These are phyloP conservation scores for Bombus affinis DNA, from an alignment of 1,140 invertebrate species.

Conservation along the genomic window DNA sequence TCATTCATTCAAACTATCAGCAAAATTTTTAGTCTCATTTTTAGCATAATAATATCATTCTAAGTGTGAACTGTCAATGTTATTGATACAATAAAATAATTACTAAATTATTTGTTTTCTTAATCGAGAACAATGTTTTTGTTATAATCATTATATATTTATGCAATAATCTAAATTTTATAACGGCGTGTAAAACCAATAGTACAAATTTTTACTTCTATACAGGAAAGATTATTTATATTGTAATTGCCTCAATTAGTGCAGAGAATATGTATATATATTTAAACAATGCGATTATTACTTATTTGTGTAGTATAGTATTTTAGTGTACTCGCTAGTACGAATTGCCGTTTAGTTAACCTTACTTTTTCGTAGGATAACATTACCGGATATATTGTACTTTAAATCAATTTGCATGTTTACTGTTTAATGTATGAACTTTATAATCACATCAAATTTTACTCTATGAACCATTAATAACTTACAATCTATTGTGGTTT, in stretches of 20 bases:
- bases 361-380: conserved; percentile 28
- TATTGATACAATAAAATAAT: background rate
- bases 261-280: background rate
- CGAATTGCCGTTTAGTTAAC: conserved; percentile 25
- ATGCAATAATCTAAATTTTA: background rate
- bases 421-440: background rate
- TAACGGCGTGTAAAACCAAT: background rate
- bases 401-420: background rate
- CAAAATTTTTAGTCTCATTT: background rate
- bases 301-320: background rate
- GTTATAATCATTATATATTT: background rate
- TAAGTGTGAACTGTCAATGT: background rate
- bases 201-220: background rate
- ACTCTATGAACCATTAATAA: background rate
- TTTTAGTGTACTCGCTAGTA: conserved; percentile 23
- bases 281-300: background rate
- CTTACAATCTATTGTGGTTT: conserved; percentile 25
- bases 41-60: background rate
- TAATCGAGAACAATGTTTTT: background rate
- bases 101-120: background rate
- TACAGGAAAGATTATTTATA: background rate
- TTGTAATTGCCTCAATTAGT: background rate
- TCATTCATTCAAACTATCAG: background rate
- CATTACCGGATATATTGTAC: background rate
- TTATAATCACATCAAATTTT: background rate